A percentile compares a stretch with the other conserved stretches of the same genome.
These are phyloP conservation scores for Digitonthophagus gazella DNA, from an alignment of 2,888 invertebrate species.

Conservation along the genomic window DNA sequence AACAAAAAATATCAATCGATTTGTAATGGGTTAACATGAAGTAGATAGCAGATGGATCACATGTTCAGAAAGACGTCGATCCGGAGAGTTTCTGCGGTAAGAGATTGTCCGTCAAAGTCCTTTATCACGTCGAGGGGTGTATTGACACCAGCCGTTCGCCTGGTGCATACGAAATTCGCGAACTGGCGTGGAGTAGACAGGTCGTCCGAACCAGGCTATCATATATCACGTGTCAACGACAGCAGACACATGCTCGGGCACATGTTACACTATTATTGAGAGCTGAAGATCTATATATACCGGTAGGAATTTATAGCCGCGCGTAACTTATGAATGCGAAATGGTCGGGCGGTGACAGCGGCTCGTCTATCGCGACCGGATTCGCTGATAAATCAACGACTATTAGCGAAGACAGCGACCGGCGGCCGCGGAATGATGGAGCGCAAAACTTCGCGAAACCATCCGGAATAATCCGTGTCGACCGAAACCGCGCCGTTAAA, in stretches of 20 bases:
- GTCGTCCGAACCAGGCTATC: slow-evolving; percentile 10
- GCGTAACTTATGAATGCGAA: background rate
- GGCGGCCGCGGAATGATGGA: too few relatives aligned
- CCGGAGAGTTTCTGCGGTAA: background rate
- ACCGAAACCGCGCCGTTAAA: too few relatives aligned
- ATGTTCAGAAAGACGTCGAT: too few relatives aligned
- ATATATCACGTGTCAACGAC: slow-evolving; percentile 15
- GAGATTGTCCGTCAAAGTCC: background rate
- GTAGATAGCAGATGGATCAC: too few relatives aligned
- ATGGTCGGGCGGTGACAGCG: background rate
- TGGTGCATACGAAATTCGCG: background rate
- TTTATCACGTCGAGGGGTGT: background rate
- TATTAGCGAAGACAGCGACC: background rate
- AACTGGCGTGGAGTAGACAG: slow-evolving; percentile 2
- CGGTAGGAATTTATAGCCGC: background rate
- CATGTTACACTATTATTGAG: slow-evolving; percentile 15
- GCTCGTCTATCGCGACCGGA: background rate
- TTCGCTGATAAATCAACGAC: background rate
- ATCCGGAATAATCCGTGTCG: background rate
- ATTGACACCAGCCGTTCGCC: background rate
- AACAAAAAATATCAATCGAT: too few relatives aligned
- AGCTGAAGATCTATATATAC: slow-evolving; percentile 13
- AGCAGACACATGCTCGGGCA: slow-evolving; percentile 14
- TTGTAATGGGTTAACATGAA: too few relatives aligned
- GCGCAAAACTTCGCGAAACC: background rate